Evolutionary conservation across 2,888 invertebrate species (phyloP).

Genomic region (Steromphala cineraria): DNA sequence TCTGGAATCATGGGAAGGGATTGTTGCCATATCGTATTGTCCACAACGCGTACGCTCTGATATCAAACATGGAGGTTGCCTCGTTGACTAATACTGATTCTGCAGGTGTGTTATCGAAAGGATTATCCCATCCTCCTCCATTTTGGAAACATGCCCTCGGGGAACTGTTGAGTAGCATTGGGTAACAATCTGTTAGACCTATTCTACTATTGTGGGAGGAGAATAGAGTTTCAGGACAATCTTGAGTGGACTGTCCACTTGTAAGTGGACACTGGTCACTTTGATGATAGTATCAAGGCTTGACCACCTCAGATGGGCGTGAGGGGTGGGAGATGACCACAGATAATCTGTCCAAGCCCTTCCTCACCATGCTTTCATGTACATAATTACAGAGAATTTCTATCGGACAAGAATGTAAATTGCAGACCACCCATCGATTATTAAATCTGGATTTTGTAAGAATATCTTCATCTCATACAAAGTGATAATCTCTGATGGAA

Average conservation of each 20-base stretch:
- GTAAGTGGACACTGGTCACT: conserved; percentile 1
- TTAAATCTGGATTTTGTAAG: not conserved
- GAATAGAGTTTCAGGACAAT: conserved; percentile 2
- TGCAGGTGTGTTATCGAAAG: not conserved
- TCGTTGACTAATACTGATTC: conserved; percentile 1
- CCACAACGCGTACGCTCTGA: not conserved
- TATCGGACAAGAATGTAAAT: not conserved
- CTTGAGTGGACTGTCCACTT: conserved; percentile 15
- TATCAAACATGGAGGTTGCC: not conserved
- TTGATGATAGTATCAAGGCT: conserved; percentile 7
- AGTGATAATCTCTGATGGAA: not conserved
- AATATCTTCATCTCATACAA: not conserved
- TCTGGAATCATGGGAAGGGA: not conserved
- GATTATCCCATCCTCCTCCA: not conserved
- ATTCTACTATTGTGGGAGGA: not conserved
- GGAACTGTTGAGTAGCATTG: not conserved
- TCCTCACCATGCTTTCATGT: not conserved
- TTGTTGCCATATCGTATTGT: conserved; percentile 11
- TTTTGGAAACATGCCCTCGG: not conserved
- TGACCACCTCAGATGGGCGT: not conserved
- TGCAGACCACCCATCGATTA: not conserved
- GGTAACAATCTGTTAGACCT: not conserved
- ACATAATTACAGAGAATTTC: not conserved
- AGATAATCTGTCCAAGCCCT: not conserved
- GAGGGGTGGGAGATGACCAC: not conserved